These are phyloP conservation scores for Cephus pygmeus DNA, from an alignment of 2,888 invertebrate species.

Conservation along the genomic window DNA sequence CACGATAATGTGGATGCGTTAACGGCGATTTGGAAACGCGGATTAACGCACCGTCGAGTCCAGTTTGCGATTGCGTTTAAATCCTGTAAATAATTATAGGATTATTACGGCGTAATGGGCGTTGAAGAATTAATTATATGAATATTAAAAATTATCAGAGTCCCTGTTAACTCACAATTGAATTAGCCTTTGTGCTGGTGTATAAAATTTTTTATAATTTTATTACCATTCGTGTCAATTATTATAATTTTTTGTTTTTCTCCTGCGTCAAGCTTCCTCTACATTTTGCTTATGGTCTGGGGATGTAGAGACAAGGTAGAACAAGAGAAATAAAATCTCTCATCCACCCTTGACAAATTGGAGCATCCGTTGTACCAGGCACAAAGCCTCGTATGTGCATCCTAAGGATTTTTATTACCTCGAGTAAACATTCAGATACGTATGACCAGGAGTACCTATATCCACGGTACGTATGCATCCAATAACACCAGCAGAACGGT, in stretches of 20 bases:
- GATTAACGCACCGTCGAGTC: not conserved
- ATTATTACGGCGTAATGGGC: not conserved
- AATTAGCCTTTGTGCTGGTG: not conserved
- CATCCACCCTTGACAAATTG: slow-evolving; percentile 48
- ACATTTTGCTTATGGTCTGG: not conserved
- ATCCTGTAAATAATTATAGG: not conserved
- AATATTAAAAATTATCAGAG: not conserved
- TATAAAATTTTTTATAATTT: not conserved
- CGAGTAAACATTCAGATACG: not conserved
- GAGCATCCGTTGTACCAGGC: slow-evolving; percentile 40
- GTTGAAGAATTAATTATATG: not conserved
- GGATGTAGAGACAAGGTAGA: not conserved
- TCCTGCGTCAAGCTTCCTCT: not conserved
- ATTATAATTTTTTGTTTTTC: not conserved
- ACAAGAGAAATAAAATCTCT: slow-evolving; percentile 34
- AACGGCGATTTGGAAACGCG: not conserved
- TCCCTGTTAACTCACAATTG: not conserved
- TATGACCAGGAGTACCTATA: not conserved
- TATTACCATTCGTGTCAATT: not conserved
- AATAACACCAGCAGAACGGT: not conserved
- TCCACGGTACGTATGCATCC: not conserved
- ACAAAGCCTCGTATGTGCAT: not conserved
- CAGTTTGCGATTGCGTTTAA: not conserved
- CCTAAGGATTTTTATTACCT: not conserved
- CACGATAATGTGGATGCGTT: not conserved